Percentiles rank a stretch among this genome's conserved stretches.
Evolutionary conservation across 2,113 vertebrate genomes (phyloP).

Genomic region (Hipposideros armiger): DNA sequence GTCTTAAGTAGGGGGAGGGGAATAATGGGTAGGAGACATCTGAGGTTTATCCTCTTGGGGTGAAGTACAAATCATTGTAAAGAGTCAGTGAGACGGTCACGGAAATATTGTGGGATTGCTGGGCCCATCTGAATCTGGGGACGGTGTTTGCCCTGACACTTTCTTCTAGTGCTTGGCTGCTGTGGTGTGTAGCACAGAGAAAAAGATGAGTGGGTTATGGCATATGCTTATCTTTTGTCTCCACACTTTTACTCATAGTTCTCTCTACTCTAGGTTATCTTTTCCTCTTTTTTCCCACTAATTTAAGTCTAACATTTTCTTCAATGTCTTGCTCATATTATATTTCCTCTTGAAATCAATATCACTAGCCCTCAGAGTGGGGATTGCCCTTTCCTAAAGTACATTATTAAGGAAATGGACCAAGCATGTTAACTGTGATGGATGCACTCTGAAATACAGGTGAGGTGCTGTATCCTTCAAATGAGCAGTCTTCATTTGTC

Average conservation of each 20-base stretch:
- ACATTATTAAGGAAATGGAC: background rate
- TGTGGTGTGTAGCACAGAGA: background rate
- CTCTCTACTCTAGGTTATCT: accelerated
- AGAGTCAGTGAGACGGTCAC: background rate
- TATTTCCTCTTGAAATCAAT: background rate
- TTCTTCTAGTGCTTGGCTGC: background rate
- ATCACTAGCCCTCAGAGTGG: background rate
- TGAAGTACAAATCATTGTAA: background rate
- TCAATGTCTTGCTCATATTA: background rate
- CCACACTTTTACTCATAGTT: background rate
- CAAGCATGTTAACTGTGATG: background rate
- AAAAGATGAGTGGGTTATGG: background rate
- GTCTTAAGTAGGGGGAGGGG: background rate
- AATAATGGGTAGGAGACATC: background rate
- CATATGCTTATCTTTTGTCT: background rate
- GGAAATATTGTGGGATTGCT: no score
- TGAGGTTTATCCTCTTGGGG: background rate
- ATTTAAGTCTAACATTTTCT: background rate
- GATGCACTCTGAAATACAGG: background rate
- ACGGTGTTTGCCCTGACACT: accelerated
- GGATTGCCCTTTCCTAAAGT: background rate
- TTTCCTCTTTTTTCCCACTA: background rate
- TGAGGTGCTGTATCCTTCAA: background rate
- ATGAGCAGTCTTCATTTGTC: background rate
- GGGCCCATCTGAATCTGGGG: background rate